Evolutionary conservation across 2,888 invertebrate genomes (phyloP).

Genomic region (Diarsia dahlii): DNA sequence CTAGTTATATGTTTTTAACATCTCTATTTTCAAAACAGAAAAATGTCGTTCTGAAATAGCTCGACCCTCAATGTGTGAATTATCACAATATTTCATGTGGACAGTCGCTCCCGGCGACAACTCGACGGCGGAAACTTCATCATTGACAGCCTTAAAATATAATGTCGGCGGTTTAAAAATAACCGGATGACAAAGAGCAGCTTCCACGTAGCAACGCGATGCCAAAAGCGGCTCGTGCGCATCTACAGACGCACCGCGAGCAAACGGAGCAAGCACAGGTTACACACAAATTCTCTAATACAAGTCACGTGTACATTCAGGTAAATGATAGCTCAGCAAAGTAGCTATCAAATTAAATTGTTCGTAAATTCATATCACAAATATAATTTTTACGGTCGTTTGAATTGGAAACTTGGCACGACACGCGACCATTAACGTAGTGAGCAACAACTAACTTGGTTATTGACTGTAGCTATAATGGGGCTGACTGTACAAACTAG

Average conservation of each 20-base stretch:
- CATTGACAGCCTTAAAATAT: slow-evolving; percentile 68
- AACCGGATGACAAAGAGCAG: slow-evolving; percentile 69
- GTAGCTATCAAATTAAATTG: background rate
- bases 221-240: slow-evolving; percentile 59
- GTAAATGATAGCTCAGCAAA: background rate
- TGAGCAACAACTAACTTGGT: background rate
- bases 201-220: slow-evolving; percentile 75
- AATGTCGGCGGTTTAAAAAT: slow-evolving; percentile 68
- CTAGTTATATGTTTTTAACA: slow-evolving; percentile 2
- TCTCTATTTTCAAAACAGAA: slow-evolving; percentile 17
- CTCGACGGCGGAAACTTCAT: slow-evolving; percentile 55
- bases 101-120: slow-evolving; percentile 20
- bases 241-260: background rate
- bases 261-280: background rate
- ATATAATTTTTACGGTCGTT: background rate
- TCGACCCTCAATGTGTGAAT: slow-evolving; percentile 43
- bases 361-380: background rate
- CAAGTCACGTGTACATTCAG: background rate
- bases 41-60: slow-evolving; percentile 34
- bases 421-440: background rate
- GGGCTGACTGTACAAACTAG: background rate
- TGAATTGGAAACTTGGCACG: background rate
- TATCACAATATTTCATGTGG: slow-evolving; percentile 35
- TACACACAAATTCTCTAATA: background rate
- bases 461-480: background rate